Percentiles rank a stretch among this genome's conserved stretches.
Conservation (phyloP, 2,888 invertebrate species). For the Polia nebulosa region DNA sequence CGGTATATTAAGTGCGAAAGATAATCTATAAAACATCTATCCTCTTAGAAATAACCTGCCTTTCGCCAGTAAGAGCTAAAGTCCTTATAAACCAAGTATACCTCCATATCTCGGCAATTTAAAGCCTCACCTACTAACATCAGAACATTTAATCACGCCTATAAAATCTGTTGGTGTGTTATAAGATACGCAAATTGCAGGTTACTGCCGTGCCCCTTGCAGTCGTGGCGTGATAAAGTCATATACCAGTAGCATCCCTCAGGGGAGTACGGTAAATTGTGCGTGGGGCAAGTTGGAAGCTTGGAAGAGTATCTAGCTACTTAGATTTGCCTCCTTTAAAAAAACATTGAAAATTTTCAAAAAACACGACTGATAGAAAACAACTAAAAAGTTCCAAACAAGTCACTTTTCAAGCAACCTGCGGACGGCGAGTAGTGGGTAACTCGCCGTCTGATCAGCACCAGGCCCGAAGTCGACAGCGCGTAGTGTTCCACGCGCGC, state of each 20-base stretch:
- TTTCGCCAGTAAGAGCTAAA: not conserved
- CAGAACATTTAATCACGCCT: conserved; percentile 49
- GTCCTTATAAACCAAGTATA: conserved; percentile 12
- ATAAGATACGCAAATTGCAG: conserved; percentile 60
- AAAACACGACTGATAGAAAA: no score
- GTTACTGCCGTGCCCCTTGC: conserved; percentile 34
- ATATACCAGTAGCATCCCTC: conserved; percentile 51
- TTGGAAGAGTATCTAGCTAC: not conserved
- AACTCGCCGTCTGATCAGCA: no score
- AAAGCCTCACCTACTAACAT: conserved; percentile 30
- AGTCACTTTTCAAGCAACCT: no score
- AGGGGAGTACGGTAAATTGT: conserved; percentile 44
- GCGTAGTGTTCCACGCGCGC: no score
- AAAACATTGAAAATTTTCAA: no score
- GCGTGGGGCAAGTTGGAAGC: conserved; percentile 39
- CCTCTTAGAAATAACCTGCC: not conserved
- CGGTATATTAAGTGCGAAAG: not conserved
- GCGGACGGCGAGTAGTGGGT: no score
- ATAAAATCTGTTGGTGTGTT: conserved; percentile 59
- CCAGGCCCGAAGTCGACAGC: no score
- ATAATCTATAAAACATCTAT: not conserved
- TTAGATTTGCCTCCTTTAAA: not conserved
- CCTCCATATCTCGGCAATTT: conserved; percentile 35
- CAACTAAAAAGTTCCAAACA: no score
- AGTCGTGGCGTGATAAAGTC: conserved; percentile 48